phyloP scores from a whole-genome alignment of 92 coral and sea anemone genomes.

The Paragorgia papillata region DNA sequence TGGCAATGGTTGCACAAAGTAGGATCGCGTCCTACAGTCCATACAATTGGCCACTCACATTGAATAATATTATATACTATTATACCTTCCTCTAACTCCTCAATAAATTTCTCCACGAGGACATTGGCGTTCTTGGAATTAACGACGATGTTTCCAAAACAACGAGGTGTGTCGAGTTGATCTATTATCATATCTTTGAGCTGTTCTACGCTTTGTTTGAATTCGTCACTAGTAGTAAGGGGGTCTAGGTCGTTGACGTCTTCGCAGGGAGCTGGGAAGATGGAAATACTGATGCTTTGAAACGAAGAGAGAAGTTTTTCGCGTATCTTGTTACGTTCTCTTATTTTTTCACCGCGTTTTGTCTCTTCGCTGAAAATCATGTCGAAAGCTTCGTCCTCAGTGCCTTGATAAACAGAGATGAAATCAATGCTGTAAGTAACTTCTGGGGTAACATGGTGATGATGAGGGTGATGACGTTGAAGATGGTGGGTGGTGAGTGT shows the following conservation, averaged over 20 bases:
- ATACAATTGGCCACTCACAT: no score
- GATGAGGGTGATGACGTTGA: no score
- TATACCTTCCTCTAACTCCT: background rate
- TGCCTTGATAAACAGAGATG: slow-evolving; percentile 13
- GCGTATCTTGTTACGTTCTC: slow-evolving; percentile 34
- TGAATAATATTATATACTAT: no score
- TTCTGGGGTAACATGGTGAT: no score
- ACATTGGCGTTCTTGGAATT: background rate
- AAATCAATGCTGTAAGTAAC: no score
- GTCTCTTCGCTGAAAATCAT: slow-evolving; percentile 21
- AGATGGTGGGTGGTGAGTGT: no score
- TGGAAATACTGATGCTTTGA: slow-evolving; percentile 17
- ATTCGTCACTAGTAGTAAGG: background rate
- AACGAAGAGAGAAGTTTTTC: slow-evolving; percentile 36
- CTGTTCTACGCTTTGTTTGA: slow-evolving; percentile 5
- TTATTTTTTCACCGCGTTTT: slow-evolving; percentile 32
- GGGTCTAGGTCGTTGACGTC: background rate
- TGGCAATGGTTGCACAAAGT: no score
- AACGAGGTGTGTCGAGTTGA: background rate
- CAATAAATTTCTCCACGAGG: slow-evolving; percentile 5
- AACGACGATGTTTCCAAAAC: slow-evolving; percentile 25
- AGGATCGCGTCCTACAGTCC: no score
- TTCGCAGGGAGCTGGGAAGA: slow-evolving; percentile 26
- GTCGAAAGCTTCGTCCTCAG: slow-evolving; percentile 11
- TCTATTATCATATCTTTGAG: background rate